Base-by-base conservation (phyloP, 2,113 vertebrate species). In the Phainopepla nitens region DNA sequence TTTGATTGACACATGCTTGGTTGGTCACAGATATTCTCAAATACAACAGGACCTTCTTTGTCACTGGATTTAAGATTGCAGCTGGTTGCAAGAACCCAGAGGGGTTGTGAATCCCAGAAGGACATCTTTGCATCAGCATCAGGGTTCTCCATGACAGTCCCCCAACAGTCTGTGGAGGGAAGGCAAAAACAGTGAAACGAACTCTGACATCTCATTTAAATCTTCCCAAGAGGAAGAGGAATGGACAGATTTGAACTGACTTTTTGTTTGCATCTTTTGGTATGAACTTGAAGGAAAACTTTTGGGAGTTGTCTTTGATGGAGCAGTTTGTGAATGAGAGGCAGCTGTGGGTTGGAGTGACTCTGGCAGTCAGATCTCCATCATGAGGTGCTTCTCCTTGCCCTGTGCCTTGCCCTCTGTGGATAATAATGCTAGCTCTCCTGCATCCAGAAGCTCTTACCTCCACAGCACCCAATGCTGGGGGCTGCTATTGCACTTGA, bases 381-480 rank as follows among this genome's bases (percentile, higher is more conserved):
- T 6, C 1, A 2, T 23, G 9, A 36, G 31, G 13, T 57, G 28
- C 39, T 82, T 89, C 47, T 86, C 33, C 29, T 57, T 90, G 35
- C 23, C 28, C 66, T 72, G 2, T 54, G 44, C 39, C 39, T 82
- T 22, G n/a, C n/a, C n/a, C n/a, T n/a, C n/a, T 53, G 27, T 42
- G 47, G 57, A 39, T 45, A 82, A 36, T 21, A 61, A 33, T 35
- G 50, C 44, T 56, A 27, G 10, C 15, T 51, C 4, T 87, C 23
- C 50, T 78, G 20, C 49, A 24, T 31, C 33, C 60, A 69, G 73
- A 50, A 72, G 13, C 53, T 86, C 62, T 76, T 44, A 53, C 21
- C 14, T 90, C 39, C 57, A 18, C 7, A 62, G 47, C 3, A 2
- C 18, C 12, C 33, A 54, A 2, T 0, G 1, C 7, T 3, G 3